Evolutionary conservation across 1,140 invertebrate genomes (phyloP), one percentile per base, ranked within the genome.

Genomic region (Orchestia grillus): DNA sequence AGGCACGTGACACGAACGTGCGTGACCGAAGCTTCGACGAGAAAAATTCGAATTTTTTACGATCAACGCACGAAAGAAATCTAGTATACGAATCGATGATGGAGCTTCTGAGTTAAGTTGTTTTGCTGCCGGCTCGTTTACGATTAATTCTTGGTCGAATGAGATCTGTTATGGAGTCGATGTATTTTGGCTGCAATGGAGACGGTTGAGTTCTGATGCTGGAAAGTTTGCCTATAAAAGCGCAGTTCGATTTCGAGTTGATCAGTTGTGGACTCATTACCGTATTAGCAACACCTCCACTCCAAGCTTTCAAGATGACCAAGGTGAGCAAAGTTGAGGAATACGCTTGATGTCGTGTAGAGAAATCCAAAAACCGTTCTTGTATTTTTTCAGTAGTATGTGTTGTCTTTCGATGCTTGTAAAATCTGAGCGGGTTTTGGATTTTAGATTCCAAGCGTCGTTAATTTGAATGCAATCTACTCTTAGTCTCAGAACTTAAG

Each of bases 211-310:
- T 53, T 53, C 28, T 77, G 62, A 3, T 28, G 36, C 62, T 77
- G 11, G 62, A 94, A 94, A 94, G 92, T 94, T 40, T 19, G 44
- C 6, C 92, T 94, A 94, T 94, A 94, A 94, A 77, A 94, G 44
- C 3, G 88, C 43, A 44, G 6, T 40, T n/a, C 44, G 40, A 42
- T n/a, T 44, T 36, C 4, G 23, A 94, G 44, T 0, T 94, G 92
- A 94, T 94, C 92, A 94, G 92, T 94, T 94, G 41, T 44, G 3
- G 16, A 94, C 44, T 6, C 44, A 44, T 45, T n/a, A 11, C 41
- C 36, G 44, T 15, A 19, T n/a, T 16, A 45, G 44, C 44, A 47
- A 94, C 92, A 45, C 45, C 43, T 94, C 44, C 43, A 8, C 44
- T 94, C 41, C 6, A 94, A 94, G 41, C 41, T 44, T 44, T 6